Evolutionary conservation across 2,797 vertebrate genomes (phyloP), one percentile per base, ranked within the genome.

Genomic region (Gallinago stenura): DNA sequence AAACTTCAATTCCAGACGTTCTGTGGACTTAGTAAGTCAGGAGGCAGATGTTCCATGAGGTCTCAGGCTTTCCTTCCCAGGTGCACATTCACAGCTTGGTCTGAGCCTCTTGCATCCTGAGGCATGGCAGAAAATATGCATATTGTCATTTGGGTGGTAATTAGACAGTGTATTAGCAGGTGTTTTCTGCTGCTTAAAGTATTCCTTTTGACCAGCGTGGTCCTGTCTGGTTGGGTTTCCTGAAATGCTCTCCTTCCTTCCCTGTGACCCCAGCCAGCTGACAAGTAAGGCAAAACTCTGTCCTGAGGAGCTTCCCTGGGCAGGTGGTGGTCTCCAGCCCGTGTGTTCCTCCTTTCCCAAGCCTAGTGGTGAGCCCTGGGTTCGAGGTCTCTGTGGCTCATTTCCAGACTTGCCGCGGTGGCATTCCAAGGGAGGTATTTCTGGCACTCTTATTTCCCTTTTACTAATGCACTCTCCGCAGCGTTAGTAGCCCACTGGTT

Each of bases 171-270:
- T 46, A 8, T 79, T 39, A 58, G 25, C 43, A 70, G 46, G 8
- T 81, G 50, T 69, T 69, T 95, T 45, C 31, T 71, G 35, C 54
- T 25, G 7, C 39, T 54, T 80, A 2, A 60, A 76, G 37, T 46
- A 7, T 65, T 83, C 30, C 50, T 75, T 76, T 31, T 66, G 37
- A 48, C 24, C 0, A 0, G 7, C 0, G 1, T 48, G n/a, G 33
- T 48, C 18, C 9, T 79, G 35, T 43, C 30, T 84, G 41, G 12
- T 72, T 69, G 53, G 10, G 35, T 4, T n/a, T 94, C n/a, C 86
- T 72, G 48, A 56, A 81, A 28, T 4, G 13, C 54, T 69, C 3
- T 20, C 7, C 50, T 45, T 79, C 50, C 35, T 70, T 31, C n/a
- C n/a, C 33, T 0, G 0, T 68, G 39, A 22, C 28, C 35, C 37